Conservation (phyloP, 2,113 vertebrate species). For the Solea solea region DNA sequence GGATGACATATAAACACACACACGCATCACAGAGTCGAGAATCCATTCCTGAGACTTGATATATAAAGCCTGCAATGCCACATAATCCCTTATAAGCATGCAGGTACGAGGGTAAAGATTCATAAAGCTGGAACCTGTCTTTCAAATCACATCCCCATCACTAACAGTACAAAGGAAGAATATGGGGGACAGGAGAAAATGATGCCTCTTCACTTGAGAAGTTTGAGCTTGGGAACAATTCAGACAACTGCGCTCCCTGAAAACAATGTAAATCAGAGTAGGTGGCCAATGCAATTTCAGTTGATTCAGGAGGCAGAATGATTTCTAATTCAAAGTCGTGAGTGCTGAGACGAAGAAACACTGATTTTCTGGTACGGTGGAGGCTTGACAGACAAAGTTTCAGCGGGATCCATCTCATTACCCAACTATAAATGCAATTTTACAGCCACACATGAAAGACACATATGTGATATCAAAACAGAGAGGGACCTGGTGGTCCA, state of each 20-base stretch:
- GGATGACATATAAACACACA: not conserved
- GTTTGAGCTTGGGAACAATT: constrained; percentile 19
- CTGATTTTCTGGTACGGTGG: not conserved
- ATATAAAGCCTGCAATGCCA: constrained; percentile 30
- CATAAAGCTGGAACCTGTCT: constrained; percentile 32
- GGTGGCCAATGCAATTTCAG: constrained; percentile 14
- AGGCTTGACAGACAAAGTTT: not conserved
- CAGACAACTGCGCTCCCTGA: constrained; percentile 35
- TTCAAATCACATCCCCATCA: constrained; percentile 29
- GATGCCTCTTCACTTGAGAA: constrained; percentile 27
- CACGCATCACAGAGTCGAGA: constrained; percentile 5
- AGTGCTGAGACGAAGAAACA: constrained; percentile 13
- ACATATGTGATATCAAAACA: not conserved
- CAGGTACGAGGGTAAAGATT: constrained; percentile 40
- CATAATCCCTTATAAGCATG: constrained; percentile 46
- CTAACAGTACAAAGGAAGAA: constrained; percentile 4
- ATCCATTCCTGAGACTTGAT: constrained; percentile 44
- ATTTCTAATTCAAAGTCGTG: constrained; percentile 18
- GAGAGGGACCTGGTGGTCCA: not conserved
- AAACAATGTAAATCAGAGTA: constrained; percentile 17
- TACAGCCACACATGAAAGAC: not conserved
- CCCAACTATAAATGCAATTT: not conserved
- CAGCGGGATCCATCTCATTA: not conserved
- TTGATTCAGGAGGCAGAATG: constrained; percentile 1
- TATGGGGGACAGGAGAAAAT: constrained; percentile 36